Base-by-base conservation (phyloP, 2,797 vertebrate genomes). In the Pangasius krempfi region DNA sequence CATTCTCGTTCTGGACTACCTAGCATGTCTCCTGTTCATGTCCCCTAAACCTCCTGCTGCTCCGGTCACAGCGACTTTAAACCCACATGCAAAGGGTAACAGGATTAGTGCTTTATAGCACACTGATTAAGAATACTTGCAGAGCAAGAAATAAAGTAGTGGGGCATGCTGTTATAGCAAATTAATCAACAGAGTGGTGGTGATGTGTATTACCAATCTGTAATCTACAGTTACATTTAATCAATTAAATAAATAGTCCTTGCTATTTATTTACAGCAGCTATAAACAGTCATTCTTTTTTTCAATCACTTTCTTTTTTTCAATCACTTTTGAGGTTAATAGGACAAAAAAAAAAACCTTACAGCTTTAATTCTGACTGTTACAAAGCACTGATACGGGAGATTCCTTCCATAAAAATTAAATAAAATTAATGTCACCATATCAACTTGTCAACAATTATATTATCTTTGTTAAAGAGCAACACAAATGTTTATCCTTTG, bases 11-110 rank as follows among this genome's bases (percentile, higher is more conserved):
- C 33, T 85, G 66, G 16, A 30, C 62, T 85, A 54, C 84, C 44
- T 85, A 22, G 27, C 66, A 27, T 18, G n/a, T 37, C n/a, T 85
- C 66, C n/a, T 40, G 66, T 73, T 33, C 66, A 85, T 37, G 66
- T 72, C n/a, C 44, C 54, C 52, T n/a, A 83, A 62, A 27, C 2
- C 12, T 78, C 81, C 81, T 64, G 44, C 6, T 8, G 30, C 81
- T 44, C 58, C 13, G 22, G 22, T 44, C 81, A 83, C 33, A n/a
- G 8, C 52, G 75, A 50, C 47, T n/a, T 33, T 60, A 58, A 81
- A 81, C 14, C 54, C 75, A 78, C 75, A n/a, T 27, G 47, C 47
- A 14, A 58, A 33, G 18, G 79, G 54, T 81, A 80, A 30, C 2
- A 54, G n/a, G 27, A 52, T 79, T 30, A 22, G 22, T 22, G 20